These are phyloP conservation scores for Marisa cornuarietis DNA, from an alignment of 1,140 invertebrate genomes.

Conservation along the genomic window DNA sequence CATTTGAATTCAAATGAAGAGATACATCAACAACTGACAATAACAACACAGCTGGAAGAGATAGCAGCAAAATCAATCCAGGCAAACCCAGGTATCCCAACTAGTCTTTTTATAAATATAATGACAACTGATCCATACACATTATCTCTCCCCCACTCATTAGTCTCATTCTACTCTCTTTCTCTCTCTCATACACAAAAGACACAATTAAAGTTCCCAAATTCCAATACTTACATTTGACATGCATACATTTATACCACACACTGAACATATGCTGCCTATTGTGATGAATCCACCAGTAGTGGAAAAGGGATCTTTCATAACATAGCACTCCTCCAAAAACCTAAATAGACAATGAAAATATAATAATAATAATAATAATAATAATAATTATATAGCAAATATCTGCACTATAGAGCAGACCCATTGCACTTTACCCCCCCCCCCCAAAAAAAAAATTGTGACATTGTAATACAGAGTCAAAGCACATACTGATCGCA, in stretches of 20 bases:
- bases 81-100: no score
- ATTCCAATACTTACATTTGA: conserved; percentile 13
- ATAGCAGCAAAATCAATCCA: no score
- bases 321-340: conserved; percentile 27
- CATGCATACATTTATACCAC: conserved; percentile 23
- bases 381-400: background rate
- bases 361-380: background rate
- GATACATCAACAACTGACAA: no score
- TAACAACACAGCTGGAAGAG: no score
- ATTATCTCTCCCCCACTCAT: no score
- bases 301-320: conserved; percentile 34
- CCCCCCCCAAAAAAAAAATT: background rate
- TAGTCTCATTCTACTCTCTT: no score
- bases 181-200: no score
- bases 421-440: background rate
- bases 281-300: conserved; percentile 22
- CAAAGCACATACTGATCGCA: no score
- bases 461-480: background rate
- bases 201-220: no score
- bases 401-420: background rate
- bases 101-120: no score
- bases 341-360: background rate
- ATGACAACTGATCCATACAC: no score
- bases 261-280: conserved; percentile 25
- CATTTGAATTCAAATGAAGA: no score